Conservation (phyloP, 1,140 invertebrate species). For the Lepidurus apus region DNA sequence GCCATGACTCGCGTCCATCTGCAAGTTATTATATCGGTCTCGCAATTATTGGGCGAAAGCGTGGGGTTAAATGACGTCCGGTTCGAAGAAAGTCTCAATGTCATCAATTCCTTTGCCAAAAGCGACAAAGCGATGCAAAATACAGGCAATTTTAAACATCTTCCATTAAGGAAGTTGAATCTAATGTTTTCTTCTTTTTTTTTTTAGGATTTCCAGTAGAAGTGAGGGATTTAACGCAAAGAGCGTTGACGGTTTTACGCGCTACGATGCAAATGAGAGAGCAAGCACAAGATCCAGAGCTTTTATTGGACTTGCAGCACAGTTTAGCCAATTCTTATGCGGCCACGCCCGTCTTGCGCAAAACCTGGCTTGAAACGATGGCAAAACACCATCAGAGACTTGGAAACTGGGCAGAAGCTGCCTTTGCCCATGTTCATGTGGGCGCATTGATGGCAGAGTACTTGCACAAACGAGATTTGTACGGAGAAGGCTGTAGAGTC, state of each 20-base stretch:
- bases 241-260: constrained; percentile 86
- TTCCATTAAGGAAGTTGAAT: background rate
- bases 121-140: constrained; percentile 91
- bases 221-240: constrained; percentile 85
- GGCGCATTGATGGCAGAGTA: constrained; percentile 88
- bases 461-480: constrained; percentile 67
- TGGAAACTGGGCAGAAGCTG: constrained; percentile 75
- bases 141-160: constrained; percentile 52
- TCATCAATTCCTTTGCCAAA: constrained; percentile 86
- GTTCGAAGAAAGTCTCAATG: constrained; percentile 83
- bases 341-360: constrained; percentile 82
- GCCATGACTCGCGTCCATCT: constrained; percentile 79
- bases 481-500: constrained; percentile 70
- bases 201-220: constrained; percentile 68
- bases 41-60: constrained; percentile 79
- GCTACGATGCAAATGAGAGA: constrained; percentile 88
- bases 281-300: constrained; percentile 78
- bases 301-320: constrained; percentile 85
- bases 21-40: constrained; percentile 83
- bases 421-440: constrained; percentile 83
- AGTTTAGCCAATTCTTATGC: constrained; percentile 90
- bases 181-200: background rate
- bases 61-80: constrained; percentile 78
- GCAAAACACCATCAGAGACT: constrained; percentile 72
- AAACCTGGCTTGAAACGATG: constrained; percentile 91